Percentiles rank a stretch among this genome's conserved stretches.
Evolutionary conservation across 2,113 vertebrate species (phyloP).

Genomic region (Chelonoidis abingdonii): DNA sequence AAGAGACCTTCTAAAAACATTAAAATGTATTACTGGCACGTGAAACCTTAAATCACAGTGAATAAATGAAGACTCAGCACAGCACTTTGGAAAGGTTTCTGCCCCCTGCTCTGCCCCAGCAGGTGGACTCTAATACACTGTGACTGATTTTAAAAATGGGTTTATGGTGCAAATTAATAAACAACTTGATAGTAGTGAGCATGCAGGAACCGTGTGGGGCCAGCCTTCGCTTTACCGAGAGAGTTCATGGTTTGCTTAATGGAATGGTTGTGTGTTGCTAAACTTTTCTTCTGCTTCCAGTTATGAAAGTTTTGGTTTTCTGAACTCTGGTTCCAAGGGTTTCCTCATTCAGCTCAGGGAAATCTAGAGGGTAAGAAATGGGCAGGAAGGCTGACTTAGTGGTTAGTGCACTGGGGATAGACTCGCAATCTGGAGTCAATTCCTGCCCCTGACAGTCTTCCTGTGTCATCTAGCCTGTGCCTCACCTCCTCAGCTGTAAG

Average conservation of each 20-base stretch:
- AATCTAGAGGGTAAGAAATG: background rate
- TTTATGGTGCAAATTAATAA: background rate
- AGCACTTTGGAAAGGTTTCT: no score
- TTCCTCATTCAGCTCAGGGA: background rate
- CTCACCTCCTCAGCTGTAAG: background rate
- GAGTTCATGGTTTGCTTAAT: background rate
- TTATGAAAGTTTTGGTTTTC: background rate
- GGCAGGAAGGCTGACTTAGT: background rate
- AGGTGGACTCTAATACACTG: background rate
- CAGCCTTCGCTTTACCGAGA: background rate
- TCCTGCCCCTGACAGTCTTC: background rate
- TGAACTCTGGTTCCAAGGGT: background rate
- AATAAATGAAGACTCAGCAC: no score
- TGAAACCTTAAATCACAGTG: no score
- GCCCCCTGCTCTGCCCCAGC: background rate
- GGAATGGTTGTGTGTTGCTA: background rate
- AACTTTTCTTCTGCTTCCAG: background rate
- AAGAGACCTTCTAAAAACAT: no score
- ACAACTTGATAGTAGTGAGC: background rate
- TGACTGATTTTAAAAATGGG: background rate
- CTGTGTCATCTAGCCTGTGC: background rate
- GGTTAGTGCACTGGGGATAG: background rate
- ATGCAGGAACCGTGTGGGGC: background rate
- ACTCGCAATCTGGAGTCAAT: background rate
- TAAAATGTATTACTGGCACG: no score